A percentile compares a stretch with the other conserved stretches of the same genome.
Conservation (phyloP, 37 sponge, comb jelly and placozoan species). For the Axinella damicornis region DNA sequence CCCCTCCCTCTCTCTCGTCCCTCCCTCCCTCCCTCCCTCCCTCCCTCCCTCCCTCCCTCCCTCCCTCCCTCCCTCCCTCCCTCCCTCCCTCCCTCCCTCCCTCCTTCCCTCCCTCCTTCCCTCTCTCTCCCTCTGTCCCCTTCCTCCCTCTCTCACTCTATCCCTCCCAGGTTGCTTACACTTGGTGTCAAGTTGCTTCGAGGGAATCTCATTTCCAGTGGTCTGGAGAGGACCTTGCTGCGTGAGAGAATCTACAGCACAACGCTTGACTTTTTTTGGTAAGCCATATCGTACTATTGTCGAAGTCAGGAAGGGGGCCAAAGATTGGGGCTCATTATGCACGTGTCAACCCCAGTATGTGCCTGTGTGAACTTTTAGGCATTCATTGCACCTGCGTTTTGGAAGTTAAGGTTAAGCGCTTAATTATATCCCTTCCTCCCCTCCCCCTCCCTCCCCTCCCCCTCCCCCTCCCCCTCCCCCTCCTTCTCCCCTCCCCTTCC, state of each 20-base stretch:
- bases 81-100: slow-evolving; percentile 11
- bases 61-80: slow-evolving; percentile 2
- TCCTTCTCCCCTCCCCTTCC: neutral
- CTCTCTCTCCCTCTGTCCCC: neutral
- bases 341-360: too few relatives aligned
- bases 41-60: slow-evolving; percentile 13
- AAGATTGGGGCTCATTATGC: too few relatives aligned
- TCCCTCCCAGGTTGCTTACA: slow-evolving; percentile 32
- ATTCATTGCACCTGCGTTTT: too few relatives aligned
- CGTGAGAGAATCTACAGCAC: slow-evolving; percentile 78
- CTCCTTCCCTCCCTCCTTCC: slow-evolving; percentile 4
- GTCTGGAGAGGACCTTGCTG: slow-evolving; percentile 64
- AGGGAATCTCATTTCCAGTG: slow-evolving; percentile 37
- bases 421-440: neutral
- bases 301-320: too few relatives aligned
- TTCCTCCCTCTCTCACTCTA: neutral
- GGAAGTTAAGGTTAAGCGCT: too few relatives aligned
- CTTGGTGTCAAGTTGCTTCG: slow-evolving; percentile 43
- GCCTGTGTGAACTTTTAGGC: too few relatives aligned
- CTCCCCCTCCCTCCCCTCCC: neutral
- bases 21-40: slow-evolving; percentile 39
- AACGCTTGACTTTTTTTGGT: slow-evolving; percentile 85
- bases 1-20: slow-evolving; percentile 8
- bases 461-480: neutral
- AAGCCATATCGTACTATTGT: neutral